Evolutionary conservation across 2,113 vertebrate species (phyloP).

Genomic region (Cryptoleucopteryx plumbea): DNA sequence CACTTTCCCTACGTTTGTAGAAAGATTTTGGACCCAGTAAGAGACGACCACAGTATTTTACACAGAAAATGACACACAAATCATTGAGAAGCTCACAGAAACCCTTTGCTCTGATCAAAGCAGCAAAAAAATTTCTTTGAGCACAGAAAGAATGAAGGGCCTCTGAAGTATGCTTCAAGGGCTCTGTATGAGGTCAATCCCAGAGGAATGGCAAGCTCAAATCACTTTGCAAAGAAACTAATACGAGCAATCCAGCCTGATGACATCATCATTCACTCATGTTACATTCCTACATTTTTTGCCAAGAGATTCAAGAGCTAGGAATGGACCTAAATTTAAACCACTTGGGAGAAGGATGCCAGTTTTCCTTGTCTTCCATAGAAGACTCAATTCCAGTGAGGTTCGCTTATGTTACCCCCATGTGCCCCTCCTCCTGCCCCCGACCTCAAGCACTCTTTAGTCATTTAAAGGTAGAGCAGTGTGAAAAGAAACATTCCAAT

Average conservation of each 20-base stretch:
- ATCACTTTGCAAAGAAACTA: background rate
- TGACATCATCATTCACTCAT: conserved; percentile 29
- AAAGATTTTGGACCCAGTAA: background rate
- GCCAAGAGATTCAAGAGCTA: background rate
- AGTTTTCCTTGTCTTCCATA: background rate
- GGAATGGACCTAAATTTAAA: conserved; percentile 18
- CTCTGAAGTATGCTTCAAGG: background rate
- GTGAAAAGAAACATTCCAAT: background rate
- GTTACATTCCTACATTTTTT: conserved; percentile 23
- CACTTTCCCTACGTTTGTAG: fast-evolving
- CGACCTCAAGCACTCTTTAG: background rate
- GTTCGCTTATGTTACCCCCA: background rate
- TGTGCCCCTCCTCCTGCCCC: background rate
- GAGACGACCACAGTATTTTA: background rate
- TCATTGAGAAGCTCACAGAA: background rate
- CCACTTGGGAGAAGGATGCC: background rate
- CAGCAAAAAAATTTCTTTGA: background rate
- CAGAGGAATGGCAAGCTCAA: background rate
- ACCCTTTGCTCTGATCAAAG: background rate
- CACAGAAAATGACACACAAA: background rate
- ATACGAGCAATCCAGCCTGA: conserved; percentile 35
- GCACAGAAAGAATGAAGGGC: background rate
- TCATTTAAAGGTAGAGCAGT: background rate
- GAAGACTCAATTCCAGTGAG: background rate
- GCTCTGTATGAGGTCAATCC: background rate